These are phyloP conservation scores for Nothobranchius furzeri DNA, from an alignment of 2,113 vertebrate genomes.

Conservation along the genomic window DNA sequence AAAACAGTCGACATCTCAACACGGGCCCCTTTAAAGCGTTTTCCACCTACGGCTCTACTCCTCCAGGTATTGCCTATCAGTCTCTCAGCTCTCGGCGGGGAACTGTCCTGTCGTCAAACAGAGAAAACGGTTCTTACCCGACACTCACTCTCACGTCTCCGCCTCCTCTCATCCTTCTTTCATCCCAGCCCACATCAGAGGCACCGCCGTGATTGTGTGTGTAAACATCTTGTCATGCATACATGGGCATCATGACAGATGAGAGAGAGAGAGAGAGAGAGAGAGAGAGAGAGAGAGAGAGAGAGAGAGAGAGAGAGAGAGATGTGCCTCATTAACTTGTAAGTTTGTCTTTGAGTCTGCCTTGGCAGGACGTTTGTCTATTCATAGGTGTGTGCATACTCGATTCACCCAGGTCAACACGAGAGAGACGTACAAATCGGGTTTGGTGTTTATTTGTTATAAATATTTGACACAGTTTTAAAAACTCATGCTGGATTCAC, in stretches of 20 bases:
- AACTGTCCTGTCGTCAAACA: constrained; percentile 71
- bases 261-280: too few relatives aligned
- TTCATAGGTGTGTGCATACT: constrained; percentile 16
- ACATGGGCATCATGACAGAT: constrained; percentile 70
- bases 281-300: too few relatives aligned
- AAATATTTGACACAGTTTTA: constrained; percentile 31
- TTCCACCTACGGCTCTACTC: constrained; percentile 40
- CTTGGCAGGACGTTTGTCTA: constrained; percentile 30
- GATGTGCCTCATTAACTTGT: constrained; percentile 67
- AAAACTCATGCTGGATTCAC: constrained; percentile 13
- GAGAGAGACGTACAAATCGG: not conserved
- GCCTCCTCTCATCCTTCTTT: constrained; percentile 64
- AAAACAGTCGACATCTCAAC: too few relatives aligned
- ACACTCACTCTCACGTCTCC: constrained; percentile 47
- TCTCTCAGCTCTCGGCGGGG: constrained; percentile 59
- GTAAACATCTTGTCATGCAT: constrained; percentile 77
- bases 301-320: constrained; percentile 30
- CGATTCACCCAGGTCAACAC: constrained; percentile 43
- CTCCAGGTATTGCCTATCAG: constrained; percentile 34
- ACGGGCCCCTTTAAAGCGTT: not conserved
- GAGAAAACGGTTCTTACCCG: constrained; percentile 46
- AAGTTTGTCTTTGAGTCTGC: constrained; percentile 65
- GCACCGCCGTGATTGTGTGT: constrained; percentile 65
- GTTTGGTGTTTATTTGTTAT: not conserved
- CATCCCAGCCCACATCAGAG: constrained; percentile 70